Base-by-base conservation (phyloP, 2,888 invertebrate genomes). In the Pardosa pseudoannulata region DNA sequence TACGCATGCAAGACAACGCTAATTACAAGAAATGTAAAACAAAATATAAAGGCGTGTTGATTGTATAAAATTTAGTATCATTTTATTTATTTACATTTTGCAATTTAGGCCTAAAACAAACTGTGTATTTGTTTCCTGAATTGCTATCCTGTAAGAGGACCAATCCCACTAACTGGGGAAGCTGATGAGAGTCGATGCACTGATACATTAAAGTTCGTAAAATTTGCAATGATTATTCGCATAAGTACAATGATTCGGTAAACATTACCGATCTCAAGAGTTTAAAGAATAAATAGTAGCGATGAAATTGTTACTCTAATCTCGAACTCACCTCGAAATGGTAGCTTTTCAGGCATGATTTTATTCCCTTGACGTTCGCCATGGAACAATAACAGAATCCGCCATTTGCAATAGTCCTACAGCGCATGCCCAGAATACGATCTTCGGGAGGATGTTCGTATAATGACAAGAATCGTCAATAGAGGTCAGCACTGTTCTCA, bases 321-420 rank as follows among this genome's bases (percentile, higher is more conserved):
- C 56, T n/a, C 27, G 36, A 27, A 76, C 91, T 91, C 91, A 93
- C 92, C 92, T 92, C 91, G 90, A 91, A 91, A 91, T 91, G 91
- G 91, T 91, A 91, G 91, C 91, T 91, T 91, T 91, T 91, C 91
- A 91, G 91, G 91, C 92, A 92, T 91, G 92, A 92, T 92, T 92
- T 91, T 91, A 91, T 91, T 91, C 91, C 91, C 92, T 91, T 92
- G 91, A 92, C 91, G 92, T 92, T 95, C 95, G 95, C 95, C 95
- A 95, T 96, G 95, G 92, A 97, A 97, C 97, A 97, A 97, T 96
- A 97, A 97, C 97, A 97, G 96, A 96, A 95, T 96, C 95, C 96
- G 97, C 97, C 97, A 97, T 97, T 97, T 97, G 96, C 96, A 96
- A 96, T 96, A 95, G 89, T 88, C 88, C 88, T 89, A 90, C 85